phyloP scores from a whole-genome alignment of 2,797 vertebrate species.

The Coranthus polyacanthus region DNA sequence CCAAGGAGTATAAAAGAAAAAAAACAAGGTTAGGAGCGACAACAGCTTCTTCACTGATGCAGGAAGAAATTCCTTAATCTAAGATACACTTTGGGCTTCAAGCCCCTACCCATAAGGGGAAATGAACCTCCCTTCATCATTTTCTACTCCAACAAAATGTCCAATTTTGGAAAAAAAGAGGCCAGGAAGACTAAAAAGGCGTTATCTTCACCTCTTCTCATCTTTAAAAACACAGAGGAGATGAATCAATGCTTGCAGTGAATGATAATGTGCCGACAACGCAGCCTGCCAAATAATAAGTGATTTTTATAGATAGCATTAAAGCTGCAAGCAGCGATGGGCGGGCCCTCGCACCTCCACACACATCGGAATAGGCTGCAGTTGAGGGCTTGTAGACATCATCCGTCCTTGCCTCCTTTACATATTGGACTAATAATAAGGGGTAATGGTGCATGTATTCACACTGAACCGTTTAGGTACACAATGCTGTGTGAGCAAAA shows the following conservation, averaged over 20 bases:
- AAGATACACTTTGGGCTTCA: conserved; percentile 32
- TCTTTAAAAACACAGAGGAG: neutral
- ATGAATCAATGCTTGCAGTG: conserved; percentile 19
- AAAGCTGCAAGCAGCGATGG: neutral
- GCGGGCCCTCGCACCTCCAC: no score
- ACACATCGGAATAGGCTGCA: no score
- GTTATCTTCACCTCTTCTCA: conserved; percentile 8
- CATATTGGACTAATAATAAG: no score
- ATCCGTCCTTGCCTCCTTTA: no score
- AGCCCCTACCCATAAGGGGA: conserved; percentile 36
- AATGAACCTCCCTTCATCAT: conserved; percentile 19
- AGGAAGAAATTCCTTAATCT: conserved; percentile 38
- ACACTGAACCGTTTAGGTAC: no score
- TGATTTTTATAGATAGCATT: conserved; percentile 22
- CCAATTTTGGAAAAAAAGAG: conserved; percentile 53
- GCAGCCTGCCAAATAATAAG: conserved; percentile 17
- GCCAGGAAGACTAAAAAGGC: neutral
- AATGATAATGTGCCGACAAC: conserved; percentile 4
- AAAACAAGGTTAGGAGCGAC: neutral
- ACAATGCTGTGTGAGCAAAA: no score
- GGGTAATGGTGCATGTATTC: no score
- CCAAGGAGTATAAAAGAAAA: conserved; percentile 12
- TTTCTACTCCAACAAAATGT: conserved; percentile 37
- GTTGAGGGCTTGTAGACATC: no score
- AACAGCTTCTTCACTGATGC: conserved; percentile 12